Evolutionary conservation across 2,888 invertebrate genomes (phyloP).

Genomic region (Copidosoma aretas): DNA sequence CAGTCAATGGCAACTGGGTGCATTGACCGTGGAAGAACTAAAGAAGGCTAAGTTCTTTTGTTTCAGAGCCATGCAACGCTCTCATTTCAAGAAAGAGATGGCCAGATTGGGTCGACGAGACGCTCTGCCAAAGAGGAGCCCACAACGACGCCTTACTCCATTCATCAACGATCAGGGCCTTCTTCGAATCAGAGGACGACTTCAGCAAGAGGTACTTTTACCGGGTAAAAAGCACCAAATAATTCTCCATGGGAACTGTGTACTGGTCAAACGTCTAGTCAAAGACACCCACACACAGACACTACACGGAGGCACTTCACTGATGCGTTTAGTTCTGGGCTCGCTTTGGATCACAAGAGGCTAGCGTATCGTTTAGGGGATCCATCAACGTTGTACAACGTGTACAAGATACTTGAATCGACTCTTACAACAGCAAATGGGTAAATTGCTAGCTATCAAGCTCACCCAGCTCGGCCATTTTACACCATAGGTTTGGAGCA

Average conservation of each 20-base stretch:
- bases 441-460: slow-evolving; percentile 31
- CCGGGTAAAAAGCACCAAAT: slow-evolving; percentile 3
- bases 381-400: not conserved
- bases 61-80: not conserved
- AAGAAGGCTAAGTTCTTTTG: not conserved
- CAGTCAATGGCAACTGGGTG: too few relatives aligned
- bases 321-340: not conserved
- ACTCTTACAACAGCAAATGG: slow-evolving; percentile 9
- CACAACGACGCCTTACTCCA: not conserved
- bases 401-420: not conserved
- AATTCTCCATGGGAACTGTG: not conserved
- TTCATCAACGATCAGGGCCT: slow-evolving; percentile 8
- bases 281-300: not conserved
- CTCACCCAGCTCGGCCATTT: slow-evolving; percentile 36
- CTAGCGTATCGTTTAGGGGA: not conserved
- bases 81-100: not conserved
- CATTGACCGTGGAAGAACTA: too few relatives aligned
- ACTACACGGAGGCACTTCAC: not conserved
- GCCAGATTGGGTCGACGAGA: not conserved
- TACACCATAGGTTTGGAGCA: slow-evolving; percentile 43
- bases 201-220: not conserved
- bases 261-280: not conserved
- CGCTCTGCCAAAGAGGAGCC: too few relatives aligned
- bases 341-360: not conserved
- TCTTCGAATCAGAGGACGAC: slow-evolving; percentile 9